Percentiles rank a stretch among this genome's conserved stretches.
These are phyloP conservation scores for Stegophylla sp. DNA, from an alignment of 2,888 invertebrate genomes.

Conservation along the genomic window DNA sequence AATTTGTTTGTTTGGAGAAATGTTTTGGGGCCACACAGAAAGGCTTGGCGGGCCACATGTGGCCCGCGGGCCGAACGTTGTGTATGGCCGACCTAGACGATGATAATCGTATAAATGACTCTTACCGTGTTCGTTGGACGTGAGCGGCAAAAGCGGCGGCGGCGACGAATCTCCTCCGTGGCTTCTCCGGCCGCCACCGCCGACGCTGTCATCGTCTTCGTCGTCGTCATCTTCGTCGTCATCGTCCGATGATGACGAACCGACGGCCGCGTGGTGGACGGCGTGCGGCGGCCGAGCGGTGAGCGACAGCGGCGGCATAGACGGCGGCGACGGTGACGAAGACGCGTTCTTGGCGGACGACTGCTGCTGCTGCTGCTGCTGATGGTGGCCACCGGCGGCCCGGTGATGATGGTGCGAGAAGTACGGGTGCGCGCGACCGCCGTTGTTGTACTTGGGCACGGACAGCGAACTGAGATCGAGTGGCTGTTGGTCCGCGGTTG, in stretches of 20 bases:
- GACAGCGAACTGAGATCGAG: slow-evolving; percentile 56
- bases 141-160: slow-evolving; percentile 6
- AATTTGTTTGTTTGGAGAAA: too few relatives aligned
- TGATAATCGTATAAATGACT: background rate
- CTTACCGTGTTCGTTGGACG: slow-evolving; percentile 43
- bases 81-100: background rate
- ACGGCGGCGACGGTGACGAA: slow-evolving; percentile 12
- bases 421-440: slow-evolving; percentile 52
- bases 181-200: slow-evolving; percentile 26
- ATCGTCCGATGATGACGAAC: too few relatives aligned
- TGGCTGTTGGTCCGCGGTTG: slow-evolving; percentile 41
- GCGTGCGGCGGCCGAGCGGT: slow-evolving; percentile 53
- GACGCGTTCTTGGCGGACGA: slow-evolving; percentile 1
- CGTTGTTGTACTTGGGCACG: slow-evolving; percentile 48
- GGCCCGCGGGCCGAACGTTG: too few relatives aligned
- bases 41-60: too few relatives aligned
- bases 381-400: background rate
- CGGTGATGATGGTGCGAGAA: slow-evolving; percentile 35
- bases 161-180: slow-evolving; percentile 20
- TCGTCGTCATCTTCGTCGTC: slow-evolving; percentile 38
- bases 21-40: background rate
- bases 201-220: slow-evolving; percentile 36
- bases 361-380: slow-evolving; percentile 60
- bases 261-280: slow-evolving; percentile 36
- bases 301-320: slow-evolving; percentile 44